Percentiles rank a stretch among this genome's conserved stretches.
phyloP scores from a whole-genome alignment of 2,888 invertebrate species.

The Cyclophora punctaria region DNA sequence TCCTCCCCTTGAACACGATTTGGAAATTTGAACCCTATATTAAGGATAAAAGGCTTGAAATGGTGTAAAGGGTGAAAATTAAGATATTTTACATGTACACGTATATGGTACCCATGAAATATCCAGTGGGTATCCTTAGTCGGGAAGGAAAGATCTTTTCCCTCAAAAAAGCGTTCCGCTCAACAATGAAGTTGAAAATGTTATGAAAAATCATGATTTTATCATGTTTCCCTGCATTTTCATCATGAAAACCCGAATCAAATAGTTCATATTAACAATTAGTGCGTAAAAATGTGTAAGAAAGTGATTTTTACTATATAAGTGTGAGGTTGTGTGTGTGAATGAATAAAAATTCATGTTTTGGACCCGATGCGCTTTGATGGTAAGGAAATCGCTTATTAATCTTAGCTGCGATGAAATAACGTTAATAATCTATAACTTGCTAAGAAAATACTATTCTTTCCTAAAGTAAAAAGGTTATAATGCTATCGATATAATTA shows the following conservation, averaged over 20 bases:
- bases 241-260: no score
- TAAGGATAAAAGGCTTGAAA: slow-evolving; percentile 10
- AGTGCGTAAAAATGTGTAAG: neutral
- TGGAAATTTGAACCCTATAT: slow-evolving; percentile 21
- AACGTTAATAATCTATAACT: no score
- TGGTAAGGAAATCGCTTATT: no score
- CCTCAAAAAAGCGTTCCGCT: slow-evolving; percentile 4
- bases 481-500: no score
- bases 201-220: slow-evolving; percentile 6
- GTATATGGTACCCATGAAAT: slow-evolving; percentile 50
- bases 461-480: no score
- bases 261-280: no score
- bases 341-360: no score
- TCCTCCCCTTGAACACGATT: slow-evolving; percentile 5
- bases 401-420: no score
- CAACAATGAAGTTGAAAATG: slow-evolving; percentile 15
- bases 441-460: no score
- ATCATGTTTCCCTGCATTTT: neutral
- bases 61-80: slow-evolving; percentile 21
- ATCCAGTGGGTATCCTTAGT: slow-evolving; percentile 54
- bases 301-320: neutral
- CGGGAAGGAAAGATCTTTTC: slow-evolving; percentile 13
- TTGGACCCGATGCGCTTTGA: no score
- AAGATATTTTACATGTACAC: slow-evolving; percentile 42
- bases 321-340: neutral